Evolutionary conservation across 2,113 vertebrate genomes (phyloP), one percentile per base, ranked within the genome.

Genomic region (Haliaeetus leucogaster): DNA sequence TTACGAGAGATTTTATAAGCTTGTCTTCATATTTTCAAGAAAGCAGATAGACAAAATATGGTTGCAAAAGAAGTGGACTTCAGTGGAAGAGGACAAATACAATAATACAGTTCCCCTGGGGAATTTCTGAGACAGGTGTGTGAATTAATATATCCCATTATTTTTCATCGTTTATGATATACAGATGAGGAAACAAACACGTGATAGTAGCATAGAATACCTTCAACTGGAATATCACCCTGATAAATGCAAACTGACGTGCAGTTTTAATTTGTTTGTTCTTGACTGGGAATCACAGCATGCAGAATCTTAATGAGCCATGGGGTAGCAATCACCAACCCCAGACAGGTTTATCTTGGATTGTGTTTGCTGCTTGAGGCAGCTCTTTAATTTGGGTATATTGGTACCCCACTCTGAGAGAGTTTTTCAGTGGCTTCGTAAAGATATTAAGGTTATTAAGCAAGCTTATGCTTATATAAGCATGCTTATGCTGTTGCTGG

Each of bases 201-300:
- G 14, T 18, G 55, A 88, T 26, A 61, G 62, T 59, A 67, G 67
- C 40, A 13, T 53, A 53, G 63, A 81, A 52, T 15, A 76, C 79
- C 91, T 84, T 95, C 77, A 63, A 6, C 45, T 48, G 65, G 47
- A 52, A 73, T 73, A 59, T 65, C 38, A 21, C 68, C 61, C 87
- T 71, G 88, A 94, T 86, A 97, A 96, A 95, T 96, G 89, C 72
- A 95, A 96, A 83, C 59, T 94, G 96, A 97, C 70, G 29, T 8
- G 14, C 59, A 63, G 14, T 94, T 93, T 83, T 86, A 89, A 94
- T 92, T 97, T 89, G 50, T 85, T 94, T 93, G 89, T 80, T 95
- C 91, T 84, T 72, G 85, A 92, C 91, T 86, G 71, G 93, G 63
- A 56, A 42, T 71, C 83, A 42, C 93, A 65, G 83, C 32, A 20